Evolutionary conservation across 2,113 vertebrate genomes (phyloP).

Genomic region (Siphamia tubifer): DNA sequence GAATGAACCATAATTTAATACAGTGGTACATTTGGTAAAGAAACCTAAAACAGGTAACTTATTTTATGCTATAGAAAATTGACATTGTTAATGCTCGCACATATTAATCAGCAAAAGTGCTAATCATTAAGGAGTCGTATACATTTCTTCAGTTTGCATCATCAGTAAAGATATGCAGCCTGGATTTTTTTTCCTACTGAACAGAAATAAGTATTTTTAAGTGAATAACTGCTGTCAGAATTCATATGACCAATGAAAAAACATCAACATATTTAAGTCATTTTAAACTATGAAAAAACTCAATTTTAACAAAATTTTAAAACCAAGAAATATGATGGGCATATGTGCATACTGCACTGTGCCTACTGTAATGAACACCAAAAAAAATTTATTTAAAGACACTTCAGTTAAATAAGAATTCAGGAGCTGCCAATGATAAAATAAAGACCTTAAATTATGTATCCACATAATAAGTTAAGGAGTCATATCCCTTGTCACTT

Average conservation of each 20-base stretch:
- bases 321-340: not conserved
- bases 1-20: not conserved
- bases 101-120: not conserved
- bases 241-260: not conserved
- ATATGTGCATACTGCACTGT: not conserved
- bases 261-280: not conserved
- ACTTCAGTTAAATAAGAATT: slow-evolving; percentile 7
- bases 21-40: slow-evolving; percentile 14
- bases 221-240: not conserved
- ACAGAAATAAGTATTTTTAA: not conserved
- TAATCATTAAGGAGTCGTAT: not conserved
- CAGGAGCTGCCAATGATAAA: slow-evolving; percentile 54
- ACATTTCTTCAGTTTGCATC: not conserved
- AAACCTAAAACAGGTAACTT: not conserved
- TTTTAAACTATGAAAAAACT: not conserved
- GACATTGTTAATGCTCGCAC: slow-evolving; percentile 8
- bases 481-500: slow-evolving; percentile 28
- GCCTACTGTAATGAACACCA: not conserved
- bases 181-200: not conserved
- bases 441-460: not conserved
- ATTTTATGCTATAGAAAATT: slow-evolving; percentile 36
- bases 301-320: not conserved
- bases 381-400: not conserved
- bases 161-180: not conserved
- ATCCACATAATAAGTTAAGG: not conserved